phyloP scores from a whole-genome alignment of 1,140 invertebrate genomes.

The Penaeus japonicus region DNA sequence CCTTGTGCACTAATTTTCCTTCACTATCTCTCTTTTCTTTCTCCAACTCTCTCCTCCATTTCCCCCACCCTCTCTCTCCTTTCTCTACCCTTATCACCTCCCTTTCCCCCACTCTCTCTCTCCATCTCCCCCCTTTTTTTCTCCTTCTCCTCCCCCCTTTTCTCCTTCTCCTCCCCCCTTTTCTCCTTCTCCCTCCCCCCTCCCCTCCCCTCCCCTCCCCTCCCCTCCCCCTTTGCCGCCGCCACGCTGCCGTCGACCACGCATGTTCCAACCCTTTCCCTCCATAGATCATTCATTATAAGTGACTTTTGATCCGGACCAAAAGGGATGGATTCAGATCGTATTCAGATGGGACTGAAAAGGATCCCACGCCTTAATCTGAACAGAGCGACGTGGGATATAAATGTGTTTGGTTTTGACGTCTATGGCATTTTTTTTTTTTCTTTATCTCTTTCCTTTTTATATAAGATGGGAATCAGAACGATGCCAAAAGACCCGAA shows the following conservation, averaged over 20 bases:
- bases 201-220: neutral
- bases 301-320: conserved; percentile 53
- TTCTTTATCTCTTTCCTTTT: neutral
- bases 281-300: conserved; percentile 56
- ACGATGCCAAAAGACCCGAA: too few relatives aligned
- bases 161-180: neutral
- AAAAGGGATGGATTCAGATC: conserved; percentile 53
- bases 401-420: conserved; percentile 46
- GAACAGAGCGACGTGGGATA: conserved; percentile 35
- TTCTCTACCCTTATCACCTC: neutral
- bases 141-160: neutral
- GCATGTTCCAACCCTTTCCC: conserved; percentile 32
- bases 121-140: neutral
- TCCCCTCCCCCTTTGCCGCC: neutral
- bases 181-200: neutral
- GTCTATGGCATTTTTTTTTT: conserved; percentile 14
- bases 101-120: neutral
- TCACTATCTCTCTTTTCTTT: neutral
- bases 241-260: neutral
- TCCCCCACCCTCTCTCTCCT: neutral
- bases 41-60: neutral
- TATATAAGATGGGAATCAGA: too few relatives aligned
- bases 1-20: neutral
- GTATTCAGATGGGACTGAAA: conserved; percentile 33
- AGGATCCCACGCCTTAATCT: conserved; percentile 48